Evolutionary conservation across 2,113 vertebrate species (phyloP), one percentile per base, ranked within the genome.

Genomic region (Camelus dromedarius): DNA sequence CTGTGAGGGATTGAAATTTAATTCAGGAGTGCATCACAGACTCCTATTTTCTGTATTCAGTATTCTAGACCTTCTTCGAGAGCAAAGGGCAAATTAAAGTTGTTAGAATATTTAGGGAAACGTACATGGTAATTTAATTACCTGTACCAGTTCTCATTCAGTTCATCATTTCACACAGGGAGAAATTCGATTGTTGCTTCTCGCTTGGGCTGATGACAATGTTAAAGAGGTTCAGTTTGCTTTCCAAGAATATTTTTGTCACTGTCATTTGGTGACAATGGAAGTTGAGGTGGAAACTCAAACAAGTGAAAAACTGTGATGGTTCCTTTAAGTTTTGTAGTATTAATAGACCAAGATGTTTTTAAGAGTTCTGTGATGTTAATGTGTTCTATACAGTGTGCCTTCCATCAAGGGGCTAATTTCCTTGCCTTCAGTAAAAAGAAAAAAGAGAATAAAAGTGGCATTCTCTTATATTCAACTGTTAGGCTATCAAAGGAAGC

Each of bases 361-460:
- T 97, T 97, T 96, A 95, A 98, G 91, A 92, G 30, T 93, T 97
- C 95, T 91, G 15, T 89, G 77, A 93, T 92, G 75, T 2, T 50
- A 84, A 32, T 90, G 56, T 90, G 73, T 32, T 97, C 81, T 87
- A 67, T 56, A 73, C 35, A 97, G 26, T 92, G 91, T 0, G 5
- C 24, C 48, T 97, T 97, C 95, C 66, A 89, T 97, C 75, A 98
- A 98, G 97, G 91, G 98, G 95, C 48, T 98, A 97, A 98, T 98
- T 98, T 98, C 22, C 79, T 97, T 98, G 70, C 89, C 89, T 95
- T 64, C 70, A 75, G 70, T 96, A 96, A 67, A 97, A 96, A 85
- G 52, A 87, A 98, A 98, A 97, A 85, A n/a, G 24, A 92, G n/a
- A 87, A 75, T 60, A 96, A 97, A 98, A 95, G 73, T 0, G 0